Base-by-base conservation (phyloP, 1,140 invertebrate species). In the Pollicipes pollicipes region DNA sequence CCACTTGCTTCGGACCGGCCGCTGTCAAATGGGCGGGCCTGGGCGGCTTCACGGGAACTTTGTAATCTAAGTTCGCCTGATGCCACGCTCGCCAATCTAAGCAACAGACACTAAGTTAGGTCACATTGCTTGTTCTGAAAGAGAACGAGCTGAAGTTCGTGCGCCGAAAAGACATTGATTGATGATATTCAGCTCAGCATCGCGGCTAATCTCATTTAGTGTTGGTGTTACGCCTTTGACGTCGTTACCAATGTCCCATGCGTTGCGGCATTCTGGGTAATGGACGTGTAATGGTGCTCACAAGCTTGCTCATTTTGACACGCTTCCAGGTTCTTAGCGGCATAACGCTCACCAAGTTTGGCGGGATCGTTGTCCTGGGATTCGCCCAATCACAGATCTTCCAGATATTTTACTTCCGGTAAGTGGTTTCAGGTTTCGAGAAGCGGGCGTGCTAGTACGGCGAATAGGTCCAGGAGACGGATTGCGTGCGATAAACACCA, bases 381-480 rank as follows among this genome's bases (percentile, higher is more conserved):
- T 95, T 96, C 78, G 89, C 94, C 0, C 90, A 93, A 73, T 94
- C 92, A 1, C 88, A 90, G 77, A 87, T 97, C n/a, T 95, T 97
- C 76, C 85, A 90, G 81, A 84, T 97, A 68, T 97, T 93, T 76
- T 97, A 96, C 78, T 97, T 97, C 79, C 78, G 84, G 45, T 70
- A 28, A 26, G 64, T 29, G 17, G 2, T 58, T 10, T 21, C 21
- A 58, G 4, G 32, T 35, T 35, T 35, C 16, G 66, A 29, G 28
- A 30, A 4, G 30, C 28, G 16, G 30, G 66, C 30, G 4, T 16
- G 66, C 4, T 35, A 16, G 32, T n/a, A n/a, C n/a, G n/a, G n/a
- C n/a, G n/a, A n/a, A n/a, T n/a, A n/a, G n/a, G n/a, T n/a, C n/a
- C n/a, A n/a, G n/a, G n/a, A n/a, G n/a, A n/a, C n/a, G n/a, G n/a